A percentile compares a stretch with the other conserved stretches of the same genome.
Evolutionary conservation across 2,888 invertebrate species (phyloP).

Genomic region (Cremastinae sp.): DNA sequence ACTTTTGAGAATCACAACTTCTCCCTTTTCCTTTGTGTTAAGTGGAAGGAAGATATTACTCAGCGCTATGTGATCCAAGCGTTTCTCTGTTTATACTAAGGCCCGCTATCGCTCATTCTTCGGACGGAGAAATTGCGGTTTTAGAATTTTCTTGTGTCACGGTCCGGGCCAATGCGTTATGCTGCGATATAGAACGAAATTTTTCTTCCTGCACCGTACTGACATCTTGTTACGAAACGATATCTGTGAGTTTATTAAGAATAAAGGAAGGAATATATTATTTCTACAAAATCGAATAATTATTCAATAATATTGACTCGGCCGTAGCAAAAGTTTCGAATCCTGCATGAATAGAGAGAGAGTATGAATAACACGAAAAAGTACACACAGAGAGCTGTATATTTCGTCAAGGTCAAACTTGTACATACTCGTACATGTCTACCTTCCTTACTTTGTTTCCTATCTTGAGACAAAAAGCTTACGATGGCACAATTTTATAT

Average conservation of each 20-base stretch:
- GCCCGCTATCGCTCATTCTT: not conserved
- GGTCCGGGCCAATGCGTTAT: conserved; percentile 17
- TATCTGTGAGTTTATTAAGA: not conserved
- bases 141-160: not conserved
- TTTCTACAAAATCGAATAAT: not conserved
- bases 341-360: too few relatives aligned
- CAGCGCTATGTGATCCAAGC: conserved; percentile 8
- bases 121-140: not conserved
- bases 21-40: conserved; percentile 21
- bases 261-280: too few relatives aligned
- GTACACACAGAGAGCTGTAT: too few relatives aligned
- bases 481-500: not conserved
- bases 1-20: conserved; percentile 10
- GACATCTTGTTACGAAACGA: not conserved
- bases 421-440: not conserved
- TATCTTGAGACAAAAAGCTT: not conserved
- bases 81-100: conserved; percentile 17
- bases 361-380: too few relatives aligned
- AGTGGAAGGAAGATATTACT: not conserved
- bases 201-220: not conserved
- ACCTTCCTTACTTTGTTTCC: conserved; percentile 5
- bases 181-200: not conserved
- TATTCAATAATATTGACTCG: not conserved
- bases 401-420: not conserved
- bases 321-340: too few relatives aligned